A percentile compares a stretch with the other conserved stretches of the same genome.
phyloP scores from a whole-genome alignment of 2,113 vertebrate species.

The Columba janthina region DNA sequence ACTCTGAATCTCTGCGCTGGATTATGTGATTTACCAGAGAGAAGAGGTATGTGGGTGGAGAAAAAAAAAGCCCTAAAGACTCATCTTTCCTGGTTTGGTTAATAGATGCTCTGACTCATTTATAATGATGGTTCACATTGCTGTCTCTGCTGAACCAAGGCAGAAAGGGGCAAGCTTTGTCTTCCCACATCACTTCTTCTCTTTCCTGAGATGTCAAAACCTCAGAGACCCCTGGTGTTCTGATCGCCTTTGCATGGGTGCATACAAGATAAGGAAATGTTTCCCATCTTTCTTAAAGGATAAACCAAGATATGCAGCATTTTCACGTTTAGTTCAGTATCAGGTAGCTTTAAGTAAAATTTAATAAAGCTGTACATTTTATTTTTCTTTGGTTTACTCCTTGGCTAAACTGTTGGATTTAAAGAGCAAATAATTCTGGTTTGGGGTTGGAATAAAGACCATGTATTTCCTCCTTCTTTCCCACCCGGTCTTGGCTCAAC shows the following conservation, averaged over 20 bases:
- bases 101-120: background rate
- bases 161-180: background rate
- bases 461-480: background rate
- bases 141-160: background rate
- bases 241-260: background rate
- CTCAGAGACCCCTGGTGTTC: background rate
- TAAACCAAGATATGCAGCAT: background rate
- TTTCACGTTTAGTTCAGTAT: background rate
- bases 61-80: no score
- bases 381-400: background rate
- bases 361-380: background rate
- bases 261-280: background rate
- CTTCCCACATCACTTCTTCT: background rate
- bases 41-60: background rate
- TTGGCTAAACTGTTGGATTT: background rate
- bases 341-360: background rate
- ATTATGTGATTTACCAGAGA: background rate
- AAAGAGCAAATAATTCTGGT: background rate
- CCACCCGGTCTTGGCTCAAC: background rate
- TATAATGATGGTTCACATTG: fast-evolving
- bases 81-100: background rate
- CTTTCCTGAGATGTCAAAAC: background rate
- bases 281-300: background rate
- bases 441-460: background rate
- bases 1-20: background rate